Conservation (phyloP, 2,113 vertebrate genomes). For the Zapornia atra region DNA sequence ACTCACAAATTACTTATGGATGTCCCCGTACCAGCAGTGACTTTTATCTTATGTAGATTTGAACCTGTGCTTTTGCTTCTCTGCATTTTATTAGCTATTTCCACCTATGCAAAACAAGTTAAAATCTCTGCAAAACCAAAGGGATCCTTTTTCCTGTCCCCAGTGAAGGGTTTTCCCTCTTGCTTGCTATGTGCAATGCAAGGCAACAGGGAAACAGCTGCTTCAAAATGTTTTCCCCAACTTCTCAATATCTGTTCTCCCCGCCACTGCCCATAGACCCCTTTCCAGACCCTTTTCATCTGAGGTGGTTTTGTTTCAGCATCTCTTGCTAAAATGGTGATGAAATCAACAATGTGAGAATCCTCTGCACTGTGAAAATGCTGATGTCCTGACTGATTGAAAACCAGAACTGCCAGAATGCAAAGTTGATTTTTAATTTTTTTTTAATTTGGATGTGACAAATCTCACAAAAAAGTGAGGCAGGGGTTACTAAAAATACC, state of each 20-base stretch:
- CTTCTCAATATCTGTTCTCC: neutral
- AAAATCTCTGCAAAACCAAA: neutral
- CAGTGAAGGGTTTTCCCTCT: neutral
- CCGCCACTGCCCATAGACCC: neutral
- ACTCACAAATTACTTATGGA: neutral
- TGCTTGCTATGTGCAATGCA: neutral
- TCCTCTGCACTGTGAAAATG: neutral
- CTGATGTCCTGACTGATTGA: neutral
- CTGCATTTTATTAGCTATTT: neutral
- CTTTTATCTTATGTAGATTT: neutral
- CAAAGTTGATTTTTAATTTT: neutral
- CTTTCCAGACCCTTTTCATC: neutral
- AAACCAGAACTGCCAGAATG: neutral
- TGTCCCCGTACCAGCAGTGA: neutral
- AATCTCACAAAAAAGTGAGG: conserved; percentile 21
- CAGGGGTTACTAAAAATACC: neutral
- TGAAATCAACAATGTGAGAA: neutral
- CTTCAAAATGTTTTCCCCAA: neutral
- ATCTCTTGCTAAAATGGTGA: neutral
- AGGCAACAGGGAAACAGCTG: neutral
- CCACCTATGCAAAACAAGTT: neutral
- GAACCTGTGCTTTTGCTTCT: neutral
- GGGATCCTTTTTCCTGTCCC: neutral
- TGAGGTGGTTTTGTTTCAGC: neutral
- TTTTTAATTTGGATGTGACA: neutral